Base-by-base conservation (phyloP, 2,797 vertebrate species). In the Mus spretus region DNA sequence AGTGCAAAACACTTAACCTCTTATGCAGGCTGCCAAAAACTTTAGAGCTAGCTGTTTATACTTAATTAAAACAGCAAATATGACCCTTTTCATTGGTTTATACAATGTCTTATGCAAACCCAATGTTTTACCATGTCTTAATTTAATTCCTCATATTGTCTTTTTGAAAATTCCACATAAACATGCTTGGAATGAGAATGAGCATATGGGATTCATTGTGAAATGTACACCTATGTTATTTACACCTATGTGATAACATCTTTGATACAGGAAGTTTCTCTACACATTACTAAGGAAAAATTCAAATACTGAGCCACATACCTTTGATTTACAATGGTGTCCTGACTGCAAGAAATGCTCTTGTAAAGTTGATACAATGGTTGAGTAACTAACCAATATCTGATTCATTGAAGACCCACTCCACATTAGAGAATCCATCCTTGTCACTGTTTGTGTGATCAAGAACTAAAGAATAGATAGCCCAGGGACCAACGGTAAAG, bases 1-100 rank as follows among this genome's bases (percentile, higher is more conserved):
- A 89, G 15, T 89, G 4, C 17, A 86, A 89, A 89, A 37, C 20
- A 80, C 14, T 90, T 95, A 89, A 74, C 28, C 24, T 96, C 31
- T 93, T 74, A 40, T n/a, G 80, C 34, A 24, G 40, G 31, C n/a
- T 83, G 67, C 37, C 40, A 80, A 74, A 88, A 59, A 57, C 67
- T 40, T 75, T 65, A n/a, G 0, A 53, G 13, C 57, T 26, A 70
- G 13, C 0, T 63, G 34, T 91, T 90, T 37, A 57, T n/a, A 70
- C 47, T 82, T 94, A 87, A 85, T 67, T 74, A 81, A 37, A 70
- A 4, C 10, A 53, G 26, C 15, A 28, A 9, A 1, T 17, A 4
- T 67, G 40, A 72, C 59, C 28, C 61, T 75, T 85, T 55, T 72
- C 12, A 6, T 11, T 19, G 34, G 28, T 78, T 86, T 24, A 13